Conservation (phyloP, 2,888 invertebrate genomes). For the Diarsia rubi region DNA sequence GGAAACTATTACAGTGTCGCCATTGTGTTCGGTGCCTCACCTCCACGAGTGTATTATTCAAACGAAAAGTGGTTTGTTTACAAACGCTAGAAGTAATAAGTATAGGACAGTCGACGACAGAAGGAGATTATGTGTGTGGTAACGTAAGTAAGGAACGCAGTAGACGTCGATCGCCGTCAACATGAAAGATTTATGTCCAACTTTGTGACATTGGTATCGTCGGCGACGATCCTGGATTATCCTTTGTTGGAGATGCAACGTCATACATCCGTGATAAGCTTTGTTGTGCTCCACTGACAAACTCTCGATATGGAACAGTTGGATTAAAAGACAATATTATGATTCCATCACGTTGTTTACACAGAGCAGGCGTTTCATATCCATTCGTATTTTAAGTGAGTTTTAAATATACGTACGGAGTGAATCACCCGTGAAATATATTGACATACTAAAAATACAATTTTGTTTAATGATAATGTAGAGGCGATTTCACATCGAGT, state of each 20-base stretch:
- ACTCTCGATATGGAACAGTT: conserved; percentile 63
- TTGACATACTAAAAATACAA: conserved; percentile 39
- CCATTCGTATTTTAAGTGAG: conserved; percentile 59
- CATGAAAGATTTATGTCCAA: conserved; percentile 87
- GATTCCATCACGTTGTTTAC: conserved; percentile 64
- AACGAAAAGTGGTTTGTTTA: conserved; percentile 89
- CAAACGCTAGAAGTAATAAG: conserved; percentile 83
- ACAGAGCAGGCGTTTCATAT: conserved; percentile 62
- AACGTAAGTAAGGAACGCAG: conserved; percentile 77
- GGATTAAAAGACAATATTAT: conserved; percentile 66
- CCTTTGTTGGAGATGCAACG: conserved; percentile 84
- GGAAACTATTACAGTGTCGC: conserved; percentile 89
- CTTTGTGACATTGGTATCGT: conserved; percentile 84
- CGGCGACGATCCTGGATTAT: conserved; percentile 85
- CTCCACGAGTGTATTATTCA: conserved; percentile 88
- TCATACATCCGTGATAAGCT: conserved; percentile 83
- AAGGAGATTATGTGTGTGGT: conserved; percentile 78
- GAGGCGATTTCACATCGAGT: conserved; percentile 11
- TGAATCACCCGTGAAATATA: conserved; percentile 43
- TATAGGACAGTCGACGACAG: conserved; percentile 81
- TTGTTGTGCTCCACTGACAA: conserved; percentile 73
- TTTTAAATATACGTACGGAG: conserved; percentile 51
- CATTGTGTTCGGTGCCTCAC: conserved; percentile 88
- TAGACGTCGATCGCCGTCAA: conserved; percentile 82
- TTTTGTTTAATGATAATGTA: conserved; percentile 29